These are phyloP conservation scores for Lasioglossum albipes DNA, from an alignment of 1,140 invertebrate species.

Conservation along the genomic window DNA sequence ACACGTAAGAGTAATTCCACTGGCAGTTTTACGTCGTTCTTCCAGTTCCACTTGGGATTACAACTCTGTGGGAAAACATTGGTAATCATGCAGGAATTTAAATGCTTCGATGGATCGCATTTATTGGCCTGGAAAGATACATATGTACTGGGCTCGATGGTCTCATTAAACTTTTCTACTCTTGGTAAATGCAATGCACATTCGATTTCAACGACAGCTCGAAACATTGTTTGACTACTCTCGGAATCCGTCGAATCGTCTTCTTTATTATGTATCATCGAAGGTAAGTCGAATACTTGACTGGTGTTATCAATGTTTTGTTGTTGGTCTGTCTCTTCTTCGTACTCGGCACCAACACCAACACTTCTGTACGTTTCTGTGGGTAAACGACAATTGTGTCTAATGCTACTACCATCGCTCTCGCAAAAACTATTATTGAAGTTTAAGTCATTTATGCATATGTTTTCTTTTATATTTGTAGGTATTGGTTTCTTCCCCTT, in stretches of 20 bases:
- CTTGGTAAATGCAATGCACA: slow-evolving; percentile 82
- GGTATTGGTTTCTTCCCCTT: slow-evolving; percentile 9
- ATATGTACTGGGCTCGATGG: slow-evolving; percentile 81
- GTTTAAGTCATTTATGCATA: slow-evolving; percentile 25
- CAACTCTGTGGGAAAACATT: slow-evolving; percentile 79
- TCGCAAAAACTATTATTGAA: slow-evolving; percentile 67
- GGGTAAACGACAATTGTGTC: slow-evolving; percentile 69
- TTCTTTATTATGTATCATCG: not conserved
- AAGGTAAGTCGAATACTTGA: slow-evolving; percentile 22
- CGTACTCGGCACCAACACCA: slow-evolving; percentile 76
- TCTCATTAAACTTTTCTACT: slow-evolving; percentile 72
- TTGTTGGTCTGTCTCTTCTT: slow-evolving; percentile 62
- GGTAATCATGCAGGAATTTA: slow-evolving; percentile 77
- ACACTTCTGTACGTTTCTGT: slow-evolving; percentile 74
- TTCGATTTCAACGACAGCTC: slow-evolving; percentile 80
- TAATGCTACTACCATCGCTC: slow-evolving; percentile 67
- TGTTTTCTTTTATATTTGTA: slow-evolving; percentile 5
- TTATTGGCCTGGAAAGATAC: slow-evolving; percentile 82
- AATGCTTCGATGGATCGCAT: slow-evolving; percentile 65
- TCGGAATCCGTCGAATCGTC: slow-evolving; percentile 18
- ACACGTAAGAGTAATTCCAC: slow-evolving; percentile 81
- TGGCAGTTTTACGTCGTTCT: slow-evolving; percentile 79
- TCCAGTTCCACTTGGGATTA: slow-evolving; percentile 82
- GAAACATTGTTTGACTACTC: slow-evolving; percentile 62
- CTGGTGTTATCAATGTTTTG: slow-evolving; percentile 35